Conservation (phyloP, 1,140 invertebrate species). For the Dendrolimus punctatus region DNA sequence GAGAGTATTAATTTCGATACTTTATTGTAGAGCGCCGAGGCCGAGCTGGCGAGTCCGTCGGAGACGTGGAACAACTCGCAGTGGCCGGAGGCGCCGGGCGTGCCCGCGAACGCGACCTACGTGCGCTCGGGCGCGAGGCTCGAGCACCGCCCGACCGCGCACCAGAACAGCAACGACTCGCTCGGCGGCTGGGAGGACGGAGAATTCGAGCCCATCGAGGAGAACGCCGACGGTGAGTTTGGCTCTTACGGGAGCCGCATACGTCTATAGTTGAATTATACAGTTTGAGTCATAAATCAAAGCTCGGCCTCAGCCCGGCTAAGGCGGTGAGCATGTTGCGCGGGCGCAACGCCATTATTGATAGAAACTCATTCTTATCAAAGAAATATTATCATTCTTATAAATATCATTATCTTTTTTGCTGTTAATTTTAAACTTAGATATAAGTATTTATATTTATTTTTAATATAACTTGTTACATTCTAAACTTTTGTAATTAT, state of each 20-base stretch:
- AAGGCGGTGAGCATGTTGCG: no score
- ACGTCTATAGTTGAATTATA: no score
- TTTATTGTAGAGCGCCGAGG: conserved; percentile 52
- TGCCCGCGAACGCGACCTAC: conserved; percentile 60
- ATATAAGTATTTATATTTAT: no score
- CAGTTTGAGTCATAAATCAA: no score
- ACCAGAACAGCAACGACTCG: conserved; percentile 72
- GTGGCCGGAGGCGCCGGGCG: conserved; percentile 55
- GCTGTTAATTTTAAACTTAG: no score
- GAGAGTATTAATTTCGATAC: neutral
- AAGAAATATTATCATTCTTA: no score
- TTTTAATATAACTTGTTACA: no score
- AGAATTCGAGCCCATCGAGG: conserved; percentile 85
- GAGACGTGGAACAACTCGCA: conserved; percentile 71
- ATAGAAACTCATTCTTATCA: no score
- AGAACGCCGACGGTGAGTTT: conserved; percentile 59
- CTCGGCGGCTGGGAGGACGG: conserved; percentile 82
- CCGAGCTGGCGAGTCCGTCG: conserved; percentile 68
- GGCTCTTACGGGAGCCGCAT: neutral
- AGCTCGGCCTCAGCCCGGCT: no score
- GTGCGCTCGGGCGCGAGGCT: conserved; percentile 30
- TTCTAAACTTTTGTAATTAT: no score
- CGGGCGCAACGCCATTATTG: no score
- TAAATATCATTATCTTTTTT: no score
- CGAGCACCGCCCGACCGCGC: conserved; percentile 49